Conservation (phyloP, 1,140 invertebrate species). For the Antheraea mylitta region DNA sequence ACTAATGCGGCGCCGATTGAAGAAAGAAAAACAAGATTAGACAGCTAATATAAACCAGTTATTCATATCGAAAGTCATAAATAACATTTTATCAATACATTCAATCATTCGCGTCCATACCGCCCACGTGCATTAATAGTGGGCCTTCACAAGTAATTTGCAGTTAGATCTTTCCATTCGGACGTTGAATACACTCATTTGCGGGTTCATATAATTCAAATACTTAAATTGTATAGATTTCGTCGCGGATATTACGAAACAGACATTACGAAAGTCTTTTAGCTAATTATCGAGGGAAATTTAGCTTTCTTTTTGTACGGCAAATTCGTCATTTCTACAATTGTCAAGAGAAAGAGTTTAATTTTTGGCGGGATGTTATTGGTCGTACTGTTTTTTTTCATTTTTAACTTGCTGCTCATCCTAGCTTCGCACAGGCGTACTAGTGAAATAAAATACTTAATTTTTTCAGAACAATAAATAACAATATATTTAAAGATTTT, state of each 20-base stretch:
- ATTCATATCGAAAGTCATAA: not conserved
- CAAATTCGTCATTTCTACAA: not conserved
- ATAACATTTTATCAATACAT: not conserved
- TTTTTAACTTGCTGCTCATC: too few relatives aligned
- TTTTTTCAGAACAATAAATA: too few relatives aligned
- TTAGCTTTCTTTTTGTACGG: conserved; percentile 16
- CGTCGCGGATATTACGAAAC: not conserved
- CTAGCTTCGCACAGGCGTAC: too few relatives aligned
- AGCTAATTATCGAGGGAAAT: conserved; percentile 16
- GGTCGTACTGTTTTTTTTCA: too few relatives aligned
- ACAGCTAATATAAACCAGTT: not conserved
- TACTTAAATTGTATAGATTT: not conserved
- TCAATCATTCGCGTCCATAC: not conserved
- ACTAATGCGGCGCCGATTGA: too few relatives aligned
- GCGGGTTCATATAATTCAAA: not conserved
- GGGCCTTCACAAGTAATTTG: not conserved
- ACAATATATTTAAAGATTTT: too few relatives aligned
- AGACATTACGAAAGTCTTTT: not conserved
- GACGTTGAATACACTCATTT: not conserved
- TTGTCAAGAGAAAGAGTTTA: not conserved
- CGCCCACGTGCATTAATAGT: not conserved
- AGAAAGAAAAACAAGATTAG: too few relatives aligned
- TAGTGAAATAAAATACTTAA: too few relatives aligned
- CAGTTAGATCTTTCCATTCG: not conserved
- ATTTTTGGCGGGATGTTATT: too few relatives aligned